These are phyloP conservation scores for Characodon lateralis DNA, from an alignment of 2,797 vertebrate species.

Conservation along the genomic window DNA sequence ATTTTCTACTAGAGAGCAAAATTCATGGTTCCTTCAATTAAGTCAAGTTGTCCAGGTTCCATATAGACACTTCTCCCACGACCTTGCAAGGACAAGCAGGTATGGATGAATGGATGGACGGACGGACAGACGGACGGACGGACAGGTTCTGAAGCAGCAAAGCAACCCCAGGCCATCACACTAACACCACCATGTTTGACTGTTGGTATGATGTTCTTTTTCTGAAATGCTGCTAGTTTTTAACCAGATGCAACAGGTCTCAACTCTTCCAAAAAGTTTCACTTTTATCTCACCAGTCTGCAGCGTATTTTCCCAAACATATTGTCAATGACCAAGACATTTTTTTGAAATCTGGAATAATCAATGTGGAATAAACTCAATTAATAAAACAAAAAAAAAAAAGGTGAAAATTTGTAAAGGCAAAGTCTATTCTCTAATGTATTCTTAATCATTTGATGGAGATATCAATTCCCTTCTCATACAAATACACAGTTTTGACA, in stretches of 20 bases:
- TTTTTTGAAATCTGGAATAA: background rate
- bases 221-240: no score
- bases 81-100: no score
- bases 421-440: background rate
- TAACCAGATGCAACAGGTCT: no score
- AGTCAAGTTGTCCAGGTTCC: background rate
- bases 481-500: constrained; percentile 10
- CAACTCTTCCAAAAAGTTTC: no score
- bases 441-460: constrained; percentile 15
- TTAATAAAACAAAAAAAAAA: background rate
- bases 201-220: background rate
- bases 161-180: background rate
- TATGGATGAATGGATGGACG: no score
- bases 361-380: background rate
- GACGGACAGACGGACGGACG: no score
- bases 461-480: background rate
- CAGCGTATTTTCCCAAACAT: background rate
- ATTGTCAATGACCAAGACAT: background rate
- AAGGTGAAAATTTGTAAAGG: background rate
- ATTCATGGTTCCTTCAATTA: background rate
- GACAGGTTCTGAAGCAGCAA: background rate
- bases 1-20: background rate
- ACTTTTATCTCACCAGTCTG: background rate
- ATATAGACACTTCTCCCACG: no score
- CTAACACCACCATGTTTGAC: background rate